Base-by-base conservation (phyloP, 2,113 vertebrate genomes). In the Lepidothrix coronata region DNA sequence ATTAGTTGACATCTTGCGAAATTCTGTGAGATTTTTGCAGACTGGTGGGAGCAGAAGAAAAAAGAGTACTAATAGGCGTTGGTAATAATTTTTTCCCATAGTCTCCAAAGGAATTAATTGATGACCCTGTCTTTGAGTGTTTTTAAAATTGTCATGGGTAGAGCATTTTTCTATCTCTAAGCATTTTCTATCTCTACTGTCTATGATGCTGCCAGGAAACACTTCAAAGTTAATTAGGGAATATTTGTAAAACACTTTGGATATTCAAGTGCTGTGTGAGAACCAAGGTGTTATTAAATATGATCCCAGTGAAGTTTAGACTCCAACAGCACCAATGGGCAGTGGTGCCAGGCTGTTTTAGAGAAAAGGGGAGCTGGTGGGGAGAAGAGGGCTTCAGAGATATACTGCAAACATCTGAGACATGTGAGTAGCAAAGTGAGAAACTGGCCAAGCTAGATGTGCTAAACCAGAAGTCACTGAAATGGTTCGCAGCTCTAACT, bases 141-240 rank as follows among this genome's bases (percentile, higher is more conserved):
- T 91, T 66, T 85, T 39, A 43, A 94, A 88, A 88, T 43, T 66
- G 22, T 31, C 39, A 51, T 55, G 49, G 35, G 46, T 59, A 94
- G 54, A 89, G 18, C 11, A 77, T 61, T 95, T 80, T 93, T 78
- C 59, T 65, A 12, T 66, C 54, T 73, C 58, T 72, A 71, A 81
- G 68, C 13, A 59, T 67, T 89, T 94, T 79, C 41, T 67, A 65
- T 46, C 68, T 81, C 79, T 88, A 39, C n/a, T 75, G 61, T 91
- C 57, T 90, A 37, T 82, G 67, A 63, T 88, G 85, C 71, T 96
- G 85, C 90, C 92, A 94, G 78, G 33, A 88, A 89, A 61, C 39
- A 85, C 71, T 90, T 91, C 49, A 62, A 67, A 92, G 54, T 68
- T 95, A 95, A 93, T 90, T 78, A 91, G 54, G 88, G 62, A 71